These are phyloP conservation scores for Chrysaora quinquecirrha DNA, from an alignment of 30 jellyfish, hydroid and myxozoan species.

Conservation along the genomic window DNA sequence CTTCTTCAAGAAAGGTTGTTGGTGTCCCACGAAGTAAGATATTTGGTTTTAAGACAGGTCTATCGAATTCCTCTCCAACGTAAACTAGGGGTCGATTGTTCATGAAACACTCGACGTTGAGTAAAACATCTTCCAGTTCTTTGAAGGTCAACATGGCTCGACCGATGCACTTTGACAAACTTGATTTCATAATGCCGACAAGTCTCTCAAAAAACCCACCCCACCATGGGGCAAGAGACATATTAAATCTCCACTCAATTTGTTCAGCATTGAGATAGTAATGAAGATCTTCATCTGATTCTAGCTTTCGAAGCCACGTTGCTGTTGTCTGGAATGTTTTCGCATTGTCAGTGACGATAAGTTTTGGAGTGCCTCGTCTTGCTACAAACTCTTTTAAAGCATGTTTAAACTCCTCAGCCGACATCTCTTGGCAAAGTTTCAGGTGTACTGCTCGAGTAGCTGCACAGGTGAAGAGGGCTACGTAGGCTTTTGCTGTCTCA, in stretches of 20 bases:
- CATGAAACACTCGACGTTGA: background rate
- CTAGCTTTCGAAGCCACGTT: background rate
- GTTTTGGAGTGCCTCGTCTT: conserved; percentile 74
- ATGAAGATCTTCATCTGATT: background rate
- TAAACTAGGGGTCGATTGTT: conserved; percentile 5
- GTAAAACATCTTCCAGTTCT: background rate
- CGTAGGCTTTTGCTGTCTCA: conserved; percentile 44
- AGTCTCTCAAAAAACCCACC: conserved; percentile 20
- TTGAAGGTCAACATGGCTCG: background rate
- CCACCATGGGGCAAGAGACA: conserved; percentile 8
- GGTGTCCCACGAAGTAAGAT: background rate
- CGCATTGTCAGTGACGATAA: conserved; percentile 74
- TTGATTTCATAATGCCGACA: background rate
- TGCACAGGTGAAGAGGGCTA: conserved; percentile 78
- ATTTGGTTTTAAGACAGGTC: background rate
- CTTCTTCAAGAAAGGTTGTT: background rate
- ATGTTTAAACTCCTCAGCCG: conserved; percentile 44
- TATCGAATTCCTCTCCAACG: conserved; percentile 17
- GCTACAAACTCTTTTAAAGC: conserved; percentile 67
- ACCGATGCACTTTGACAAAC: background rate
- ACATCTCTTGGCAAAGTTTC: conserved; percentile 55
- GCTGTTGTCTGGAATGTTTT: conserved; percentile 29
- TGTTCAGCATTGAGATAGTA: conserved; percentile 31
- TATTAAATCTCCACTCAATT: background rate
- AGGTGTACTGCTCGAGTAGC: conserved; percentile 75